Evolutionary conservation across 2,113 vertebrate species (phyloP).

Genomic region (Zosterops pallidus): DNA sequence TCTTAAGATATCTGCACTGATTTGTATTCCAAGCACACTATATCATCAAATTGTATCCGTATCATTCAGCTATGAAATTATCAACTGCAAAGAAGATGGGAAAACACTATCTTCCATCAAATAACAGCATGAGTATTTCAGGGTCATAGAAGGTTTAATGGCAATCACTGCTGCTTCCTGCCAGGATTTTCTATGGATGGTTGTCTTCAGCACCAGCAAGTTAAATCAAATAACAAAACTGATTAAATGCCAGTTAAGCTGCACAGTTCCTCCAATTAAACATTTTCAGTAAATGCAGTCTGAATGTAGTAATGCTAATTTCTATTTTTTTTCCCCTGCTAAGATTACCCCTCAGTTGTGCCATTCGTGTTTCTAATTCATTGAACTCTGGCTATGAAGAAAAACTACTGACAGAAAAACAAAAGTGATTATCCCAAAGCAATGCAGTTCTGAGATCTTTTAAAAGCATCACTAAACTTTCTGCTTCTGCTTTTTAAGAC

Average conservation of each 20-base stretch:
- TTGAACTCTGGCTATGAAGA: not conserved
- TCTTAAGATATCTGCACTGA: not conserved
- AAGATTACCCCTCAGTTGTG: not conserved
- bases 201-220: not conserved
- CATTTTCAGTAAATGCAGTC: not conserved
- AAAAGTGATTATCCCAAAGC: not conserved
- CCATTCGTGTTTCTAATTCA: not conserved
- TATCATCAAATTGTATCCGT: not conserved
- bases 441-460: not conserved
- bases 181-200: not conserved
- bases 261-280: not conserved
- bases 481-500: not conserved
- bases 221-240: not conserved
- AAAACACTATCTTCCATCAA: not conserved
- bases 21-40: slow-evolving; percentile 28
- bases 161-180: not conserved
- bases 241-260: not conserved
- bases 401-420: not conserved
- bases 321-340: not conserved
- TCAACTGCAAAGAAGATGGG: slow-evolving; percentile 21
- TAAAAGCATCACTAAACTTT: not conserved
- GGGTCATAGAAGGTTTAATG: not conserved
- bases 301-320: not conserved
- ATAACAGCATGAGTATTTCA: not conserved
- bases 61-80: slow-evolving; percentile 14